Conservation (phyloP, 1,140 invertebrate genomes). For the Laupala kohalensis region DNA sequence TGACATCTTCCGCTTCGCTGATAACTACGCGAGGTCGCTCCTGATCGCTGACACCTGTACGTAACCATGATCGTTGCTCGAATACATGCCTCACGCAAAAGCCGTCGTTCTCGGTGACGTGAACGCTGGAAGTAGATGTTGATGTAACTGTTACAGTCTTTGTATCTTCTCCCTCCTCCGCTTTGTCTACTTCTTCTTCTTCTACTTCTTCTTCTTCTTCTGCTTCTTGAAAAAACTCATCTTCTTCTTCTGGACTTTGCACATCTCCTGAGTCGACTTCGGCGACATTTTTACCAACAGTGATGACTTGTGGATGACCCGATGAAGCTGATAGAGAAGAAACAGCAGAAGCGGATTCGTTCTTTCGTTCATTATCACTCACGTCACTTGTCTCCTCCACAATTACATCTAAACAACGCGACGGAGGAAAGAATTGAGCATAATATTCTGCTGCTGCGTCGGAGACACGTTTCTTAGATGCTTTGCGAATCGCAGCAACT, state of each 20-base stretch:
- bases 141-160: not conserved
- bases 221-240: no score
- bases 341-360: constrained; percentile 9
- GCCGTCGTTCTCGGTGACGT: not conserved
- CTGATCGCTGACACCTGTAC: not conserved
- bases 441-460: not conserved
- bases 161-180: not conserved
- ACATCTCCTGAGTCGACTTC: not conserved
- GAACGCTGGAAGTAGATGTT: not conserved
- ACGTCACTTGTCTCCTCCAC: constrained; percentile 42
- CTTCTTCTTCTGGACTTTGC: not conserved
- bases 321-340: not conserved
- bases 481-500: constrained; percentile 41
- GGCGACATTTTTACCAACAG: not conserved
- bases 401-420: constrained; percentile 49
- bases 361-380: constrained; percentile 25
- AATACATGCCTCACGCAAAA: no score
- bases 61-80: not conserved
- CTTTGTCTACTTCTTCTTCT: not conserved
- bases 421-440: constrained; percentile 21
- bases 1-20: not conserved
- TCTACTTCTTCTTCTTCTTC: not conserved
- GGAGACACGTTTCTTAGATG: constrained; percentile 35
- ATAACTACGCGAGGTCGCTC: not conserved
- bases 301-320: not conserved